phyloP scores from a whole-genome alignment of 92 coral and sea anemone species.

The Plumapathes pennacea region DNA sequence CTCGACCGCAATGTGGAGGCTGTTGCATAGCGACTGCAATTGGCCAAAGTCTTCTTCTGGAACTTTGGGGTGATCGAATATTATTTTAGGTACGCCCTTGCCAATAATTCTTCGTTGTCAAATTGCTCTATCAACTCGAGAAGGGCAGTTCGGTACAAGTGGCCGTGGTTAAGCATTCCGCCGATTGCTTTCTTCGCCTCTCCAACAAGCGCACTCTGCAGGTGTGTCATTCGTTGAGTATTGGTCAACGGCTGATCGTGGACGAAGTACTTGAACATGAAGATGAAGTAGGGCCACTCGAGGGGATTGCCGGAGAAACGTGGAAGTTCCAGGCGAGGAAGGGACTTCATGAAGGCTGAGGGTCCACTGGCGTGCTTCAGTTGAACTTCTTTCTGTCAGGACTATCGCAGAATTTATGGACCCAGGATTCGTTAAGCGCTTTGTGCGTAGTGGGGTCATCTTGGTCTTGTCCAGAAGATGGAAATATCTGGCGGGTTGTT shows the following conservation, averaged over 20 bases:
- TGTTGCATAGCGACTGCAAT: not conserved
- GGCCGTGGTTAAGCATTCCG: slow-evolving; percentile 66
- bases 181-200: slow-evolving; percentile 46
- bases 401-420: slow-evolving; percentile 16
- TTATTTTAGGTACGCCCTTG: slow-evolving; percentile 27
- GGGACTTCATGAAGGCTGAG: slow-evolving; percentile 26
- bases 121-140: slow-evolving; percentile 51
- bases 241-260: slow-evolving; percentile 60
- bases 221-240: slow-evolving; percentile 51
- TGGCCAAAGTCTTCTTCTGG: slow-evolving; percentile 23
- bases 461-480: too few relatives aligned
- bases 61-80: slow-evolving; percentile 26
- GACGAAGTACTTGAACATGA: slow-evolving; percentile 25
- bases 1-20: slow-evolving; percentile 11
- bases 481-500: too few relatives aligned
- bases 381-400: slow-evolving; percentile 1
- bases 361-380: not conserved
- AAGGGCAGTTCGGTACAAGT: slow-evolving; percentile 54
- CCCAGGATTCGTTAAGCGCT: slow-evolving; percentile 41
- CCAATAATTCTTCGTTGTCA: slow-evolving; percentile 42
- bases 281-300: slow-evolving; percentile 49
- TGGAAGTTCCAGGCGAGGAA: slow-evolving; percentile 31
- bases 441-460: too few relatives aligned
- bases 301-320: slow-evolving; percentile 46
- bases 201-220: slow-evolving; percentile 32